These are phyloP conservation scores for Aradus depressus DNA, from an alignment of 2,888 invertebrate genomes.

Conservation along the genomic window DNA sequence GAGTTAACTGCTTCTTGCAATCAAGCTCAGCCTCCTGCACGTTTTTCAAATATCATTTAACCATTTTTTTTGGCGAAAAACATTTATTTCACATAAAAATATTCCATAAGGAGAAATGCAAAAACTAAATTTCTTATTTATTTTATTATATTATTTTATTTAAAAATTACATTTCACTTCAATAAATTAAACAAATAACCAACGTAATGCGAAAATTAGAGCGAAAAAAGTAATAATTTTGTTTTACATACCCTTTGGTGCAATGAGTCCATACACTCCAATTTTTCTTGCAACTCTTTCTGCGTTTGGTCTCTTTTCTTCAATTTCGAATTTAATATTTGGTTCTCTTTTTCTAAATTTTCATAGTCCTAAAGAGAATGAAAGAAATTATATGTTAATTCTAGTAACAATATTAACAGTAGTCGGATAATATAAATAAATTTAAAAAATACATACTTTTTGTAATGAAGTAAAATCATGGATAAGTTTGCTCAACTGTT, in stretches of 20 bases:
- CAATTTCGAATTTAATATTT: conserved; percentile 42
- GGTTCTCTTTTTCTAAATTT: conserved; percentile 30
- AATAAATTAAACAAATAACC: too few species aligned
- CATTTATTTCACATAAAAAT: too few species aligned
- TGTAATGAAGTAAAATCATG: conserved; percentile 49
- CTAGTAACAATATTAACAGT: too few species aligned
- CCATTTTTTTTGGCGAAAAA: too few species aligned
- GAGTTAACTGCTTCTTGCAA: too few species aligned
- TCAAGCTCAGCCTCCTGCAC: too few species aligned
- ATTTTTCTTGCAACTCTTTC: conserved; percentile 42
- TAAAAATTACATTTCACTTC: background rate
- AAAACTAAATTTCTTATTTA: too few species aligned
- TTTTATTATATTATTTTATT: too few species aligned
- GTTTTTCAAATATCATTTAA: too few species aligned
- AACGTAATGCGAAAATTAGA: too few species aligned
- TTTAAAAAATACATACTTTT: conserved; percentile 40
- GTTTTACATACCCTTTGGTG: conserved; percentile 31
- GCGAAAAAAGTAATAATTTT: too few species aligned
- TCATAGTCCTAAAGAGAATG: conserved; percentile 26
- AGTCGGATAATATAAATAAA: background rate
- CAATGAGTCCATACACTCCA: conserved; percentile 36
- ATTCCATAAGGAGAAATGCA: too few species aligned
- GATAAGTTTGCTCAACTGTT: conserved; percentile 55
- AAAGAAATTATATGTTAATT: background rate
- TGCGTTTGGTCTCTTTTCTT: conserved; percentile 45